These are phyloP conservation scores for Mycteria americana DNA, from an alignment of 2,797 vertebrate genomes.

Conservation along the genomic window DNA sequence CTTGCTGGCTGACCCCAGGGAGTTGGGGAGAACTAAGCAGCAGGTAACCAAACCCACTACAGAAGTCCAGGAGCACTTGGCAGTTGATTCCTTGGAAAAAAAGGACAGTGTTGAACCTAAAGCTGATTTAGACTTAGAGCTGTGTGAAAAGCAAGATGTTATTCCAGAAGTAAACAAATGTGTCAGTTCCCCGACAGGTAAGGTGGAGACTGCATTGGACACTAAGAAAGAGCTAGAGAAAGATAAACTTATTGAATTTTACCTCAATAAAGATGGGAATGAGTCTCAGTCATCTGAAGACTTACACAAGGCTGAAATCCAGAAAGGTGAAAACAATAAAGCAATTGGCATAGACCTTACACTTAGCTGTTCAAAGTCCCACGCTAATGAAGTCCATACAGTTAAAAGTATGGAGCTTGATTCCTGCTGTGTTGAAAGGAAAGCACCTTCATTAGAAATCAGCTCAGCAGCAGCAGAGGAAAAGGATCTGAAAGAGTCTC, in stretches of 20 bases:
- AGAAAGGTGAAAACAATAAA: slow-evolving; percentile 59
- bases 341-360: slow-evolving; percentile 73
- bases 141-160: slow-evolving; percentile 76
- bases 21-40: slow-evolving; percentile 46
- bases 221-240: slow-evolving; percentile 75
- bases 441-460: slow-evolving; percentile 49
- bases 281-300: slow-evolving; percentile 65
- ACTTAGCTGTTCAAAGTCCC: slow-evolving; percentile 69
- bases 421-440: slow-evolving; percentile 62
- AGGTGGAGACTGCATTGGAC: slow-evolving; percentile 64
- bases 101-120: slow-evolving; percentile 70
- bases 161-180: slow-evolving; percentile 76
- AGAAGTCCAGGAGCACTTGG: slow-evolving; percentile 56
- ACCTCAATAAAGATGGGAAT: slow-evolving; percentile 73
- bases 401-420: slow-evolving; percentile 53
- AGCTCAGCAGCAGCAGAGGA: slow-evolving; percentile 57
- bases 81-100: slow-evolving; percentile 46
- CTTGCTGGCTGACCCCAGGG: slow-evolving; percentile 39
- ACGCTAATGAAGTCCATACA: slow-evolving; percentile 33
- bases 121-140: slow-evolving; percentile 71
- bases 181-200: slow-evolving; percentile 71
- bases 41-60: slow-evolving; percentile 39
- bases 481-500: slow-evolving; percentile 64
- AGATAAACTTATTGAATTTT: slow-evolving; percentile 81
- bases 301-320: slow-evolving; percentile 56